Conservation (phyloP, 2,113 vertebrate genomes). For the Nothocercus nigrocapillus region DNA sequence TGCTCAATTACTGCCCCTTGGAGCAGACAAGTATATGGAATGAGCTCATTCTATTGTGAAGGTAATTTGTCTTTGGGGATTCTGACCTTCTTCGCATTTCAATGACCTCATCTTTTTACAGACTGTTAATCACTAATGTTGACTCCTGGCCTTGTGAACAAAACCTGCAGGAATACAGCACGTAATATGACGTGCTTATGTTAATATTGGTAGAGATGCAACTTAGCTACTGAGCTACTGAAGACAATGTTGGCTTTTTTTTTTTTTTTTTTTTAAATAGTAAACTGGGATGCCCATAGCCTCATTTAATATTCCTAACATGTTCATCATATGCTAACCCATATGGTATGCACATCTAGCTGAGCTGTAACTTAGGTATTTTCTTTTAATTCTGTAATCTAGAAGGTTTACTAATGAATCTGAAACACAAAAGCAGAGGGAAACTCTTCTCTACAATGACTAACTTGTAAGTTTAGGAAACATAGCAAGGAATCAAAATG, state of each 20-base stretch:
- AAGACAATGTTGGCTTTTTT: background rate
- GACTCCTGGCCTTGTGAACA: conserved; percentile 40
- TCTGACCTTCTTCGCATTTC: conserved; percentile 58
- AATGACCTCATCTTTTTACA: conserved; percentile 60
- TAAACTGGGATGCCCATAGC: background rate
- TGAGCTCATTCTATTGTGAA: conserved; percentile 74
- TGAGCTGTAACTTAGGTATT: background rate
- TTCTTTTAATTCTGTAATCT: background rate
- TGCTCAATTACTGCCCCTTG: conserved; percentile 44
- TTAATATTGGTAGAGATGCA: background rate
- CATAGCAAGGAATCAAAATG: background rate
- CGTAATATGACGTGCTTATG: background rate
- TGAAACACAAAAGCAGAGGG: conserved; percentile 3
- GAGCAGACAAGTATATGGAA: conserved; percentile 50
- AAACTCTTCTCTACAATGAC: background rate
- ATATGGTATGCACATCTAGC: background rate
- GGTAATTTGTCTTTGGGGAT: conserved; percentile 64
- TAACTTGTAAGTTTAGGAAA: background rate
- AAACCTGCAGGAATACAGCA: conserved; percentile 8
- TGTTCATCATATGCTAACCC: background rate
- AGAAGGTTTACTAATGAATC: background rate
- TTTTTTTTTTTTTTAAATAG: background rate
- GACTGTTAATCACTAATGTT: conserved; percentile 35
- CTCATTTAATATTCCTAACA: background rate
- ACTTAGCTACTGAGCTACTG: background rate